Conservation (phyloP, 2,113 vertebrate genomes). For the Neoarius graeffei region DNA sequence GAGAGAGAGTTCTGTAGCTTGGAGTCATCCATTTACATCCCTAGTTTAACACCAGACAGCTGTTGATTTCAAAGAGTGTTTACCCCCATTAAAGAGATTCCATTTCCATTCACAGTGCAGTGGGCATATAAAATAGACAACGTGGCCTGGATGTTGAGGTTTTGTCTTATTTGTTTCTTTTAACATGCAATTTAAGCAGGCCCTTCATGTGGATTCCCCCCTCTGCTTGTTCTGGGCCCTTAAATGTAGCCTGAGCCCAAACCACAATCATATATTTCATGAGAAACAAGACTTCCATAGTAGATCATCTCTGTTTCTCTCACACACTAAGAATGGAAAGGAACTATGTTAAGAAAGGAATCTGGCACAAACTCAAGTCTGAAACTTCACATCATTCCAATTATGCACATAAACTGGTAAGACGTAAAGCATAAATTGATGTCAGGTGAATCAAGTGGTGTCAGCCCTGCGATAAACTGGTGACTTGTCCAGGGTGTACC, state of each 20-base stretch:
- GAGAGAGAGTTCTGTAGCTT: neutral
- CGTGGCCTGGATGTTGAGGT: conserved; percentile 48
- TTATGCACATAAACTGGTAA: neutral
- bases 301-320: conserved; percentile 52
- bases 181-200: conserved; percentile 48
- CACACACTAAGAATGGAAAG: conserved; percentile 25
- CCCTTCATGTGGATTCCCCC: conserved; percentile 63
- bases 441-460: neutral
- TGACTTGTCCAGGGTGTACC: no score
- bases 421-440: neutral
- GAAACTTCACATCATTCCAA: neutral
- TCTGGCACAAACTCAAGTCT: neutral
- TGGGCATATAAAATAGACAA: conserved; percentile 28
- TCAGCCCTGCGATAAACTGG: no score
- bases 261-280: conserved; percentile 67
- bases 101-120: conserved; percentile 33
- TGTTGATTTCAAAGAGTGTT: conserved; percentile 18
- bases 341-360: conserved; percentile 6
- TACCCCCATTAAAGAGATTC: conserved; percentile 41
- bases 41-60: neutral
- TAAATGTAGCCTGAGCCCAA: conserved; percentile 53
- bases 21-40: neutral
- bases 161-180: conserved; percentile 59
- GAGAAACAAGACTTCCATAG: conserved; percentile 49
- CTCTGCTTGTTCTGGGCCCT: conserved; percentile 49